These are phyloP conservation scores for Isurus oxyrinchus DNA, from an alignment of 2,113 vertebrate genomes.

Conservation along the genomic window DNA sequence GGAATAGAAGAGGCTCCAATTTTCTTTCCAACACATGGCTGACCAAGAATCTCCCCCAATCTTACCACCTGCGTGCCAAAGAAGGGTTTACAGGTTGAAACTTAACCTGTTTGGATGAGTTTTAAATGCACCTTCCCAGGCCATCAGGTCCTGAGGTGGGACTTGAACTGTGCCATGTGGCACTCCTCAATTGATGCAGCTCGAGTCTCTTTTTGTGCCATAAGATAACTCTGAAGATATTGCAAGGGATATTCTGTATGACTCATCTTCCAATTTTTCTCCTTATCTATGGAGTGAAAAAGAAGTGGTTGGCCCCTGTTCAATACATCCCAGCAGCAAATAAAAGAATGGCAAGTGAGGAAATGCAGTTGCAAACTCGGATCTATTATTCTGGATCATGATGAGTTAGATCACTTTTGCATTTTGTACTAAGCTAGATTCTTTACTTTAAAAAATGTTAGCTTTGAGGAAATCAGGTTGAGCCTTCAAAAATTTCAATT, in stretches of 20 bases:
- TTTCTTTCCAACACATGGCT: not conserved
- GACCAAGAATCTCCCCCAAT: not conserved
- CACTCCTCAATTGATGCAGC: not conserved
- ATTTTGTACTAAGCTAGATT: not conserved
- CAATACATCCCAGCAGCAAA: not conserved
- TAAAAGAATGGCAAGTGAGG: not conserved
- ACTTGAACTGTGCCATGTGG: not conserved
- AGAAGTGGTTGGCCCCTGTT: not conserved
- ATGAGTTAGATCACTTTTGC: not conserved
- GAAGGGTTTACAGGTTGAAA: not conserved
- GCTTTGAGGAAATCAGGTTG: not conserved
- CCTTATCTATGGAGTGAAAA: not conserved
- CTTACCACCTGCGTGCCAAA: not conserved
- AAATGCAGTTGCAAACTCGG: not conserved
- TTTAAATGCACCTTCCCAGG: not conserved
- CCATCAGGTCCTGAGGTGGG: not conserved
- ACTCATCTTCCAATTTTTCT: not conserved
- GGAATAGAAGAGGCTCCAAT: not conserved
- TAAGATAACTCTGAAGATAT: not conserved
- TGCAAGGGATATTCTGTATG: not conserved
- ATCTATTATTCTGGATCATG: not conserved
- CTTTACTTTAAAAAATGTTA: not conserved
- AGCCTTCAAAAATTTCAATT: not conserved
- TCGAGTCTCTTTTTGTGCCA: not conserved
- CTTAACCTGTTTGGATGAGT: not conserved